Evolutionary conservation across 1,140 invertebrate species (phyloP).

Genomic region (Phenacoccus solenopsis): DNA sequence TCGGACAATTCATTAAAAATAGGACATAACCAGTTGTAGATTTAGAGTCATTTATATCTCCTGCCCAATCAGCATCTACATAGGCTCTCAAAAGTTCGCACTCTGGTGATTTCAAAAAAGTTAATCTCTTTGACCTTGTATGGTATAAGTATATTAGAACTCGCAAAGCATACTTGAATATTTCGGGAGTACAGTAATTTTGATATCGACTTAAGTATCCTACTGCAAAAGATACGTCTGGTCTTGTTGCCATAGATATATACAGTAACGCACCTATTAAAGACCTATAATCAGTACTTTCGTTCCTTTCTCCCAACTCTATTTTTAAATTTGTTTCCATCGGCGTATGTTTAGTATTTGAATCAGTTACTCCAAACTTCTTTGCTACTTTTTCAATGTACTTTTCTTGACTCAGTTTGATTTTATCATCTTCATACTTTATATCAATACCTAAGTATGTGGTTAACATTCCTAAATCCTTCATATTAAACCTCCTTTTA

Average conservation of each 20-base stretch:
- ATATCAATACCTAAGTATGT: slow-evolving; percentile 16
- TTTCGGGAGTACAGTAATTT: not conserved
- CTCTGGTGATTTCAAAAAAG: not conserved
- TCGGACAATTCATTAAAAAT: slow-evolving; percentile 26
- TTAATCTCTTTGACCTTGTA: not conserved
- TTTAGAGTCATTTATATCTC: slow-evolving; percentile 30
- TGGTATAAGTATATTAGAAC: slow-evolving; percentile 8
- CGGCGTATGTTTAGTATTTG: not conserved
- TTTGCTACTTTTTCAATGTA: slow-evolving; percentile 6
- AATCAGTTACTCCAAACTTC: slow-evolving; percentile 3
- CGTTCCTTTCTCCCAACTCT: not conserved
- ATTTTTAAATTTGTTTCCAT: slow-evolving; percentile 16
- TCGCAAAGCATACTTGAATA: slow-evolving; percentile 15
- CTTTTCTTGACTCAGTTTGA: not conserved
- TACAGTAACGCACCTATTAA: slow-evolving; percentile 11
- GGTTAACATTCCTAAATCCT: not conserved
- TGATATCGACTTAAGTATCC: slow-evolving; percentile 7
- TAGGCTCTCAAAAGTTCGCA: not conserved
- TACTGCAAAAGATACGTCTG: not conserved
- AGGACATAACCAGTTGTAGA: slow-evolving; percentile 34
- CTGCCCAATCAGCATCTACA: slow-evolving; percentile 35
- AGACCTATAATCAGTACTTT: not conserved
- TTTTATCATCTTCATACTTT: not conserved
- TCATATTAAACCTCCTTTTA: slow-evolving; percentile 11
- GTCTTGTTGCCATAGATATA: not conserved